A percentile compares a stretch with the other conserved stretches of the same genome.
Conservation (phyloP, 2,113 vertebrate species). For the Podocnemis expansa region DNA sequence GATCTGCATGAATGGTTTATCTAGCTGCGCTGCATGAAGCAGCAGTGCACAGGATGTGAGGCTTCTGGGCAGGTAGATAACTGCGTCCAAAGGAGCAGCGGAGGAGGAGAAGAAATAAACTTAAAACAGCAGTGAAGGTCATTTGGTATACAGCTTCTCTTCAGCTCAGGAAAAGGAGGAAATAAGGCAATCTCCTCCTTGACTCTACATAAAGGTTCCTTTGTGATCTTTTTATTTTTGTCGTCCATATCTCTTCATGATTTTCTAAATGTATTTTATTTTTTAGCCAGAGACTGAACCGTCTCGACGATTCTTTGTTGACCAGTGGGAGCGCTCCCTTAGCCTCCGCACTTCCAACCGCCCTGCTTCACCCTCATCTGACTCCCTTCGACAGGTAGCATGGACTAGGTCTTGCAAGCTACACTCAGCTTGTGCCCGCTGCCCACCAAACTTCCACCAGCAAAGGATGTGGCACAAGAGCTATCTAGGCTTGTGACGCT, state of each 20-base stretch:
- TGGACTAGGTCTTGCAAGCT: conserved; percentile 19
- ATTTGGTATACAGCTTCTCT: not conserved
- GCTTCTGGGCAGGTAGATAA: conserved; percentile 35
- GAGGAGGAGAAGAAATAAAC: not conserved
- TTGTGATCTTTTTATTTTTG: not conserved
- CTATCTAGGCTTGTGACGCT: conserved; percentile 33
- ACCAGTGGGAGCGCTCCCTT: conserved; percentile 88
- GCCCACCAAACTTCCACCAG: conserved; percentile 4
- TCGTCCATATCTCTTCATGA: conserved; percentile 16
- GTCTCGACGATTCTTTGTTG: conserved; percentile 85
- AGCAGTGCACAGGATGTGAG: not conserved
- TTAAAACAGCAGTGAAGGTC: not conserved
- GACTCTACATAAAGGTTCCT: not conserved
- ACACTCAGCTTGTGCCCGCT: conserved; percentile 36
- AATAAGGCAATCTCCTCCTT: not conserved
- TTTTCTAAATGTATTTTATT: conserved; percentile 67
- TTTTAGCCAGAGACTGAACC: conserved; percentile 86
- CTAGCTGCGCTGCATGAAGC: not conserved
- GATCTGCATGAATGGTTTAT: conserved; percentile 16
- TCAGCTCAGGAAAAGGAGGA: conserved; percentile 1
- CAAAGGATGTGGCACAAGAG: not conserved
- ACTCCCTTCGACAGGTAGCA: conserved; percentile 91
- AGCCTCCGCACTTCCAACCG: conserved; percentile 78
- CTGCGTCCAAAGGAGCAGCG: conserved; percentile 30
- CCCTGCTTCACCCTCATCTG: conserved; percentile 82